phyloP scores from a whole-genome alignment of 2,113 vertebrate genomes.

The Axis porcinus region DNA sequence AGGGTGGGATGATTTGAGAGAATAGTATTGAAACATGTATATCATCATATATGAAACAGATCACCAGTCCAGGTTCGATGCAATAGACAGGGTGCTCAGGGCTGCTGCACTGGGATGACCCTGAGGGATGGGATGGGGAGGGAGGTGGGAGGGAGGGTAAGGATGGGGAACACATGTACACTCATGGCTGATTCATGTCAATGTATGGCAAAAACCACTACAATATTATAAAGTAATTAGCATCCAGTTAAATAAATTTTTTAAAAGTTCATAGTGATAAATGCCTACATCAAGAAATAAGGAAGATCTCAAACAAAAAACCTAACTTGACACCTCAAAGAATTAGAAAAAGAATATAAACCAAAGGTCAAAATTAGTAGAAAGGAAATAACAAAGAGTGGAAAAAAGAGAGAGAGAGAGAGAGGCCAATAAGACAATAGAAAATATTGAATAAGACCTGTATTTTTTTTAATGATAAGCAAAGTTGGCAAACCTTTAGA shows the following conservation, averaged over 20 bases:
- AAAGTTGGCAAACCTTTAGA: neutral
- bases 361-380: neutral
- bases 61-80: too few relatives aligned
- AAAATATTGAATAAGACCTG: neutral
- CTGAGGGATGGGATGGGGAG: too few relatives aligned
- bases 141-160: too few relatives aligned
- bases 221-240: neutral
- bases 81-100: too few relatives aligned
- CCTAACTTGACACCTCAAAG: neutral
- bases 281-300: neutral
- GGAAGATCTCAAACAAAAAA: neutral
- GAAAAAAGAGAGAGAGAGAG: neutral
- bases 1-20: too few relatives aligned
- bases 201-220: neutral
- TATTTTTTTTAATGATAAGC: neutral
- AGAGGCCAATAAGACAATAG: neutral
- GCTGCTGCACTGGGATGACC: too few relatives aligned
- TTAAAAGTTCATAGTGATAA: neutral
- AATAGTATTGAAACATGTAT: too few relatives aligned
- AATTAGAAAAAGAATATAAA: neutral
- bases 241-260: neutral
- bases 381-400: neutral
- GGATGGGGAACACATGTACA: too few relatives aligned
- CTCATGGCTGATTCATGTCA: too few relatives aligned
- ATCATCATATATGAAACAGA: too few relatives aligned